phyloP scores from a whole-genome alignment of 2,113 vertebrate species.

The Micromys minutus region DNA sequence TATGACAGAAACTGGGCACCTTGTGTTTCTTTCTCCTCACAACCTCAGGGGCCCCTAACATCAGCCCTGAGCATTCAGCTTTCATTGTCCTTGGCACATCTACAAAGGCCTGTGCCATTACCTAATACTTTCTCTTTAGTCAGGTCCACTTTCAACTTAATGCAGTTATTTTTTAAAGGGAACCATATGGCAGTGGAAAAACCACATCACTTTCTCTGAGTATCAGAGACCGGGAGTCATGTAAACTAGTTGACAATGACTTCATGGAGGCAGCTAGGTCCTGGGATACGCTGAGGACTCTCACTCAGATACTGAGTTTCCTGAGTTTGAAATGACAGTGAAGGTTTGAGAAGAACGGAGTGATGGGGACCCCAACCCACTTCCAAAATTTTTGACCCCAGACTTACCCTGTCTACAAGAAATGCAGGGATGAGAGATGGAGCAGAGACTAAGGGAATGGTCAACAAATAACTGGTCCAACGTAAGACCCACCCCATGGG shows the following conservation, averaged over 20 bases:
- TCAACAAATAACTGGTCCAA: too few species aligned
- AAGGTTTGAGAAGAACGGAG: not conserved
- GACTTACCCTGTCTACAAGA: too few species aligned
- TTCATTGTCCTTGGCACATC: not conserved
- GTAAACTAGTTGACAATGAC: not conserved
- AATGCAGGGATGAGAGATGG: too few species aligned
- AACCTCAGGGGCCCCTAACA: not conserved
- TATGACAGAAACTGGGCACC: not conserved
- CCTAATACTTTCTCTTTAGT: conserved; percentile 19
- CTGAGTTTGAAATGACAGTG: not conserved
- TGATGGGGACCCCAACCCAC: too few species aligned
- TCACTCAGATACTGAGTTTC: not conserved
- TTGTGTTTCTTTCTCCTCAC: not conserved
- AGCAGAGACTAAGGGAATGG: too few species aligned
- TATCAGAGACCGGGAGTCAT: not conserved
- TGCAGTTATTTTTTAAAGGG: conserved; percentile 10
- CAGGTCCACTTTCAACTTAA: not conserved
- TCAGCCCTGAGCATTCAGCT: not conserved
- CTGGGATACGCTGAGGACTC: not conserved
- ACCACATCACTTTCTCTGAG: not conserved
- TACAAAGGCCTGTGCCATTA: not conserved
- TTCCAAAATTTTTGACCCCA: too few species aligned
- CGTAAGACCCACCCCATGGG: too few species aligned
- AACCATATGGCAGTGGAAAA: not conserved
- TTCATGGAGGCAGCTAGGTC: too few species aligned